These are phyloP conservation scores for Seriola aureovittata DNA, from an alignment of 2,113 vertebrate genomes.

Conservation along the genomic window DNA sequence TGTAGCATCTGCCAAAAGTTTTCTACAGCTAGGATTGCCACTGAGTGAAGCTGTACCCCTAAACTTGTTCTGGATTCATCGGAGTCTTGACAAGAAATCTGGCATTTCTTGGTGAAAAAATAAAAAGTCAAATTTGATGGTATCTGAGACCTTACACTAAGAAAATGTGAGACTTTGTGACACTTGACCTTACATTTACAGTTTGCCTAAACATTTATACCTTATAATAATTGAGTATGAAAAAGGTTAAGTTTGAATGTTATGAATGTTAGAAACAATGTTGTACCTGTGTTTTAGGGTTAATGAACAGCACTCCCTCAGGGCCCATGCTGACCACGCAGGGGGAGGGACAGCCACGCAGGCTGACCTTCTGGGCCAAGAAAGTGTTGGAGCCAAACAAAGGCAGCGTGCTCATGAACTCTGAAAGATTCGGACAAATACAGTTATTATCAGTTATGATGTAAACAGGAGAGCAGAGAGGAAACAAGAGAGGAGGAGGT, in stretches of 20 bases:
- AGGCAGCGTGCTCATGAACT: conserved; percentile 78
- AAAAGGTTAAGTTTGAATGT: background rate
- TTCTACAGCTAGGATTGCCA: too few relatives aligned
- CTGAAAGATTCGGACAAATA: conserved; percentile 72
- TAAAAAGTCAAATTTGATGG: too few relatives aligned
- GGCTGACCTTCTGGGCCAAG: conserved; percentile 84
- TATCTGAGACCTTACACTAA: background rate
- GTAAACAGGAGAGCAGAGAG: background rate
- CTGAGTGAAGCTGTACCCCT: too few relatives aligned
- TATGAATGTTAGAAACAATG: background rate
- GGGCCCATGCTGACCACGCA: conserved; percentile 86
- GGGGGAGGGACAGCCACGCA: conserved; percentile 76
- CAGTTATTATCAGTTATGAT: background rate
- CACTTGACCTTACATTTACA: background rate
- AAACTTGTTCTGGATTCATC: too few relatives aligned
- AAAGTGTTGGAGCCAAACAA: conserved; percentile 89
- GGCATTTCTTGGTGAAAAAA: too few relatives aligned
- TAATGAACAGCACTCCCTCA: conserved; percentile 83
- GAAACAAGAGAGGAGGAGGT: background rate
- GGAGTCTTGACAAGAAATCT: too few relatives aligned
- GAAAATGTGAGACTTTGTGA: background rate
- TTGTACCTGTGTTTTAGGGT: conserved; percentile 87
- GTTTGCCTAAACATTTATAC: background rate
- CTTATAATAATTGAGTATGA: background rate
- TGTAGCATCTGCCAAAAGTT: too few relatives aligned